phyloP scores from a whole-genome alignment of 2,888 invertebrate genomes.

The Cosmia pyralina region DNA sequence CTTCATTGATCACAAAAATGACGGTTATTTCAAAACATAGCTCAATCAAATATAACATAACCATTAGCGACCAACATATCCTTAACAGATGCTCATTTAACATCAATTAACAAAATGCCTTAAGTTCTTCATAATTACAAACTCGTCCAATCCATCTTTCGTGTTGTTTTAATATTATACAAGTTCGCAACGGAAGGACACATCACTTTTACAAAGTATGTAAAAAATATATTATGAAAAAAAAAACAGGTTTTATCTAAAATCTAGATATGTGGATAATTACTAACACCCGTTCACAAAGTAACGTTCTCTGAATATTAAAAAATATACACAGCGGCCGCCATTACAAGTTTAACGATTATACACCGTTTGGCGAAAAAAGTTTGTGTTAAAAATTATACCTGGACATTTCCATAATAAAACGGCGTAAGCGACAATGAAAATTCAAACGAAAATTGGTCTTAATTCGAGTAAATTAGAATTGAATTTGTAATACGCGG shows the following conservation, averaged over 20 bases:
- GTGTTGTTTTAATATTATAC: slow-evolving; percentile 66
- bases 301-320: slow-evolving; percentile 82
- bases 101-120: slow-evolving; percentile 55
- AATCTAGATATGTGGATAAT: slow-evolving; percentile 87
- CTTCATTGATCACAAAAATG: background rate
- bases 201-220: slow-evolving; percentile 77
- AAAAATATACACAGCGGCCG: slow-evolving; percentile 72
- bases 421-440: slow-evolving; percentile 62
- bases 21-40: slow-evolving; percentile 35
- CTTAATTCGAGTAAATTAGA: slow-evolving; percentile 8
- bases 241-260: slow-evolving; percentile 80
- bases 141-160: slow-evolving; percentile 55
- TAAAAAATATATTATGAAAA: slow-evolving; percentile 69
- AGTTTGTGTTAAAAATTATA: slow-evolving; percentile 85
- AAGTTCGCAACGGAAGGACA: slow-evolving; percentile 78
- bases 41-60: slow-evolving; percentile 40
- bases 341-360: slow-evolving; percentile 84
- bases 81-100: slow-evolving; percentile 61
- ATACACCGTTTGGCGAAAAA: slow-evolving; percentile 82
- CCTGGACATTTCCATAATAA: slow-evolving; percentile 41
- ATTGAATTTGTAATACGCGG: slow-evolving; percentile 54
- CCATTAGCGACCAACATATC: slow-evolving; percentile 48
- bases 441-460: slow-evolving; percentile 46
- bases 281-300: slow-evolving; percentile 81
- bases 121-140: slow-evolving; percentile 52